phyloP scores from a whole-genome alignment of 2,113 vertebrate genomes.

The Gymnorhina tibicen region DNA sequence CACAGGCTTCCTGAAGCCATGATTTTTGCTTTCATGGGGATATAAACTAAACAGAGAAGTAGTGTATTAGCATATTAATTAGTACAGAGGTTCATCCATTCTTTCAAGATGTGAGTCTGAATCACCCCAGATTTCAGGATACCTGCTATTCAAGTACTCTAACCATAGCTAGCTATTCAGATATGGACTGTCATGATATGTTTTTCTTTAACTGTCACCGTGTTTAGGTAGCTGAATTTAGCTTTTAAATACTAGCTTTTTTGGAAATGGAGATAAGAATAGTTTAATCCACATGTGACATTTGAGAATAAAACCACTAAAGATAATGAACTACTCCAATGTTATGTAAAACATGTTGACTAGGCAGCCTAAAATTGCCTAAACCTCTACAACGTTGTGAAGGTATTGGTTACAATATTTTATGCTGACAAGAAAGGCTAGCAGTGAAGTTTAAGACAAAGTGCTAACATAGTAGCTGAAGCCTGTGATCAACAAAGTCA shows the following conservation, averaged over 20 bases:
- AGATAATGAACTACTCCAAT: neutral
- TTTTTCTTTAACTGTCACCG: neutral
- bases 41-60: neutral
- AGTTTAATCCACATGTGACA: neutral
- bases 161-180: neutral
- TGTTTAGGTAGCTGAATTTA: neutral
- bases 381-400: neutral
- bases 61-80: neutral
- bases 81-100: neutral
- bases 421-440: neutral
- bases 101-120: neutral
- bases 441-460: neutral
- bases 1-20: neutral
- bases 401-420: neutral
- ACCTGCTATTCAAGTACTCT: neutral
- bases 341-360: neutral
- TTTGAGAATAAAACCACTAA: neutral
- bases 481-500: neutral
- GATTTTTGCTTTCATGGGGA: neutral
- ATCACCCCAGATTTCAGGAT: neutral
- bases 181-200: fast-evolving
- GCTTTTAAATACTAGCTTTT: neutral
- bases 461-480: neutral
- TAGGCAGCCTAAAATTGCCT: neutral
- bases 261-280: neutral